Base-by-base conservation (phyloP, 2,113 vertebrate species). In the Lontra canadensis region DNA sequence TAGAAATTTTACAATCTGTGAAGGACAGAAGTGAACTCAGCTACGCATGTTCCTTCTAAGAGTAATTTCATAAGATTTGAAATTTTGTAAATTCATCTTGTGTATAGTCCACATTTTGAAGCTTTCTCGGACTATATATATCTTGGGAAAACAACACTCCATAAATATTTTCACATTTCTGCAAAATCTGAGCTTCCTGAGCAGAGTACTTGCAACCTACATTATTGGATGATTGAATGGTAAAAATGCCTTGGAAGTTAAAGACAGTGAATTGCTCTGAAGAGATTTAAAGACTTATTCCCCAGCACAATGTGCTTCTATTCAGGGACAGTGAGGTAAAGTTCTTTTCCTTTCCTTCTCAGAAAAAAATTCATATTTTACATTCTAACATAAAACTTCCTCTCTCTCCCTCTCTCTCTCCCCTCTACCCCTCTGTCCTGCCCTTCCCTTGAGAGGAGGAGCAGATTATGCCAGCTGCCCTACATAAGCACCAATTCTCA, bases 11-110 rank as follows among this genome's bases (percentile, higher is more conserved):
- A 63, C 17, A 61, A 29, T 44, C 52, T 52, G 0, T 52, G 34
- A 18, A 63, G 74, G 47, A 76, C n/a, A 73, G 73, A 80, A 71
- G 6, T 67, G 13, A 94, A 82, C 31, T 95, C 65, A 92, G 57
- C 7, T 31, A 34, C 13, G 44, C 0, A 31, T 52, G 61, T 86
- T 94, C 44, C 4, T 86, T 65, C 42, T 26, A 12, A 69, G 31
- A 59, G 3, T 39, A 79, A 71, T 74, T 88, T 88, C 20, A 94
- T 44, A 61, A 49, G 36, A 88, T 63, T 83, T 89, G 11, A 74
- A 14, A 81, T 42, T 76, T 47, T 63, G 11, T 23, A 52, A 90
- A 13, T 83, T 83, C 47, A 84, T 17, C 57, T 84, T 73, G 20
- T 8, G 8, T 71, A 6, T 2, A 55, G 5, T 91, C 69, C 12